phyloP scores from a whole-genome alignment of 2,888 invertebrate genomes.

The Sinhomidia bicolor region DNA sequence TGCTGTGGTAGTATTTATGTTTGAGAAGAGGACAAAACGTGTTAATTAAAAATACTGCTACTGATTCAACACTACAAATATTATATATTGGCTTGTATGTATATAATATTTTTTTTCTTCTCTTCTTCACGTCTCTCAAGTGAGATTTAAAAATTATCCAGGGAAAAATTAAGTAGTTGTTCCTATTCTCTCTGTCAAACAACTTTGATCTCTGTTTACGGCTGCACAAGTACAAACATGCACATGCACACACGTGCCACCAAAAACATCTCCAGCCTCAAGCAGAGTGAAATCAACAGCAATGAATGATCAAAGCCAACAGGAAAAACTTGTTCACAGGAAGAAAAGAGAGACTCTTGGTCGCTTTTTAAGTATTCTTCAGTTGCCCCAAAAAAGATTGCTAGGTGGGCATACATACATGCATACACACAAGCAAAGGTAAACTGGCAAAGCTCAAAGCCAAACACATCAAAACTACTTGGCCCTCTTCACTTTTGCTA shows the following conservation, averaged over 20 bases:
- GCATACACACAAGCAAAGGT: too few relatives aligned
- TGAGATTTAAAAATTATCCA: constrained; percentile 21
- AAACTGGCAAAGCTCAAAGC: too few relatives aligned
- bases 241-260: constrained; percentile 23
- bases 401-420: too few relatives aligned
- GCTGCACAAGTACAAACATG: too few relatives aligned
- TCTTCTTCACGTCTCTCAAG: neutral
- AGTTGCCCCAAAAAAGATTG: too few relatives aligned
- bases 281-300: too few relatives aligned
- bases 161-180: constrained; percentile 21
- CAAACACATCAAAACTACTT: too few relatives aligned
- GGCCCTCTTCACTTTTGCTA: too few relatives aligned
- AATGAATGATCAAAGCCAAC: neutral
- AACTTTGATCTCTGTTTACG: neutral
- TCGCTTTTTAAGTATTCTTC: too few relatives aligned
- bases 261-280: neutral
- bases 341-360: neutral
- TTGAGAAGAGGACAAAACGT: constrained; percentile 20
- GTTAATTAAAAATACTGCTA: constrained; percentile 39
- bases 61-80: constrained; percentile 22
- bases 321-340: neutral
- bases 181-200: neutral
- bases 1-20: too few relatives aligned
- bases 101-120: constrained; percentile 14
- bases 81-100: constrained; percentile 45